These are phyloP conservation scores for Parnassius apollo DNA, from an alignment of 2,888 invertebrate genomes.

Conservation along the genomic window DNA sequence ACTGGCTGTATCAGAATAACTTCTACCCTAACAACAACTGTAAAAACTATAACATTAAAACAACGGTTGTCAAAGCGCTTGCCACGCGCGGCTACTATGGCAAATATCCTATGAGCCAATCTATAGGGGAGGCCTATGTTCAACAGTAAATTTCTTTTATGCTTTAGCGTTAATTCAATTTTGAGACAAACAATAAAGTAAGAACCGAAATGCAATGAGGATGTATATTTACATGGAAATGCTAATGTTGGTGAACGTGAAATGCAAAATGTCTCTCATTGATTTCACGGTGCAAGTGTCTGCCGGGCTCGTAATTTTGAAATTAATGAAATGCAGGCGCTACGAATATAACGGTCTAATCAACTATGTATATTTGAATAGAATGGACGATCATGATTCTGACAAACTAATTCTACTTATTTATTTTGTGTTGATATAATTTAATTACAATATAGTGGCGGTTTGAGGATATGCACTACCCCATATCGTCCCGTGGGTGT, in stretches of 20 bases:
- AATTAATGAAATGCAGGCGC: constrained; percentile 17
- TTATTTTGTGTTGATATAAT: neutral
- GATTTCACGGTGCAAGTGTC: neutral
- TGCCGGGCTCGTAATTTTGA: constrained; percentile 4
- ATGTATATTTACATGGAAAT: constrained; percentile 17
- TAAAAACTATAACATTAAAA: too few species aligned
- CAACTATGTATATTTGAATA: constrained; percentile 10
- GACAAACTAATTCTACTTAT: neutral
- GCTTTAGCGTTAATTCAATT: too few species aligned
- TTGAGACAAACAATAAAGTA: neutral
- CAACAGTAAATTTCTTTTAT: too few species aligned
- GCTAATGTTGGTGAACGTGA: neutral
- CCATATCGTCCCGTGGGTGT: too few species aligned
- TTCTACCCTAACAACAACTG: too few species aligned
- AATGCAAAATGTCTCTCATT: constrained; percentile 21
- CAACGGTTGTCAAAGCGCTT: too few species aligned
- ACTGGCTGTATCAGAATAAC: too few species aligned
- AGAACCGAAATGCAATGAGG: constrained; percentile 5
- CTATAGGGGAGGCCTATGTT: too few species aligned
- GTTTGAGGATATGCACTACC: too few species aligned
- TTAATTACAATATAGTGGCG: neutral
- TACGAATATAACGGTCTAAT: constrained; percentile 17
- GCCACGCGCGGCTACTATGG: too few species aligned
- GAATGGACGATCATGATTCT: neutral
- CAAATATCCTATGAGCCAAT: too few species aligned